phyloP scores from a whole-genome alignment of 2,113 vertebrate genomes.

The Chlorodrepanis virens region DNA sequence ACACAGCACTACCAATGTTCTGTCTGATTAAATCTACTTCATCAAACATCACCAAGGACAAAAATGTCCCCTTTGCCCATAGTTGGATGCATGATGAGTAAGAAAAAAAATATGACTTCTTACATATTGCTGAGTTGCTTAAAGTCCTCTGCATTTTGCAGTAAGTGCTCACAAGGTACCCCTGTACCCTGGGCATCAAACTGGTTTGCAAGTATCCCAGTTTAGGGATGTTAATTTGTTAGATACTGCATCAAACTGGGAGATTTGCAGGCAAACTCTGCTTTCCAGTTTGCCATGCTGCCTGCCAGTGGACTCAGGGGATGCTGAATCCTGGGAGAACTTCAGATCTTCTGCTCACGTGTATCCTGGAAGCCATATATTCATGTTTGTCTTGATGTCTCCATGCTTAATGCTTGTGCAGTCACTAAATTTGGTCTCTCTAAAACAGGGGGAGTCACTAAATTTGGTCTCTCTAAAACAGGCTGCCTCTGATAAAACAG shows the following conservation, averaged over 20 bases:
- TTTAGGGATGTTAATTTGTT: not conserved
- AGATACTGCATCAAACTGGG: not conserved
- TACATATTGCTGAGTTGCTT: not conserved
- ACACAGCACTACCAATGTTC: not conserved
- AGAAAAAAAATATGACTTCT: not conserved
- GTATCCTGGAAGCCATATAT: not conserved
- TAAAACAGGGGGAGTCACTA: not conserved
- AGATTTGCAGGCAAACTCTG: not conserved
- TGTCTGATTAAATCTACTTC: conserved; percentile 18
- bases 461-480: not conserved
- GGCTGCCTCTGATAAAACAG: not conserved
- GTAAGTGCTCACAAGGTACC: not conserved
- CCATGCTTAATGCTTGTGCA: not conserved
- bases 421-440: not conserved
- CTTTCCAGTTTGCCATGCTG: not conserved
- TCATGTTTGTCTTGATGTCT: not conserved
- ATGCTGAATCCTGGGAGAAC: not conserved
- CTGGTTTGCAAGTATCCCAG: not conserved
- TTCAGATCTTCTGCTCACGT: not conserved
- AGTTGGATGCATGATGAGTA: not conserved
- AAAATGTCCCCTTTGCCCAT: not conserved
- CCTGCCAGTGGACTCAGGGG: not conserved
- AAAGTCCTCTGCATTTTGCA: not conserved
- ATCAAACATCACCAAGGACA: conserved; percentile 14
- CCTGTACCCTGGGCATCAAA: not conserved